These are phyloP conservation scores for Scalopus aquaticus DNA, from an alignment of 2,113 vertebrate genomes.

Conservation along the genomic window DNA sequence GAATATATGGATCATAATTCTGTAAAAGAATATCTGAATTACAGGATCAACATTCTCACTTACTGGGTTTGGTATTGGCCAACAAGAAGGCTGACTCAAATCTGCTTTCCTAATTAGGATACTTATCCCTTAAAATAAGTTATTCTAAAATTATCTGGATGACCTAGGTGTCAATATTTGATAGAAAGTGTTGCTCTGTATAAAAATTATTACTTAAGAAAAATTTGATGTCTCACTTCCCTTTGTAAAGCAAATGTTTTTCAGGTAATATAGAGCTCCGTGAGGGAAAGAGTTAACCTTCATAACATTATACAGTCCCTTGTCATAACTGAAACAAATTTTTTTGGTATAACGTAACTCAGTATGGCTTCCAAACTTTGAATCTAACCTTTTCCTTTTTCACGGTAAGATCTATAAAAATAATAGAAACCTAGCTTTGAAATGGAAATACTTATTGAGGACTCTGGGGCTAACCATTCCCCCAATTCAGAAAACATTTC, in stretches of 20 bases:
- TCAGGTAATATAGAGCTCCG: background rate
- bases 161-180: background rate
- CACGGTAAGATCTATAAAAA: background rate
- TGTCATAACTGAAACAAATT: background rate
- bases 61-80: background rate
- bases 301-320: background rate
- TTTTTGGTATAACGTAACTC: background rate
- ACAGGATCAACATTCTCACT: background rate
- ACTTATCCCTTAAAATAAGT: background rate
- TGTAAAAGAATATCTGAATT: conserved; percentile 6
- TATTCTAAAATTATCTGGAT: background rate
- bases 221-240: conserved; percentile 12
- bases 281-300: background rate
- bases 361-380: background rate
- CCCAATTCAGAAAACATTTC: background rate
- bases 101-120: background rate
- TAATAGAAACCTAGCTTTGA: background rate
- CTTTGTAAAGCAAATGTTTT: background rate
- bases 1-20: background rate
- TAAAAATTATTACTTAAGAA: background rate
- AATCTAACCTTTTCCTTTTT: background rate
- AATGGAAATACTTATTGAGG: background rate
- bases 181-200: background rate
- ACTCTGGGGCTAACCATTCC: background rate
- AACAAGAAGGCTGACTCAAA: background rate